Conservation (phyloP, 2,797 vertebrate genomes). For the Mastacembelus armatus region DNA sequence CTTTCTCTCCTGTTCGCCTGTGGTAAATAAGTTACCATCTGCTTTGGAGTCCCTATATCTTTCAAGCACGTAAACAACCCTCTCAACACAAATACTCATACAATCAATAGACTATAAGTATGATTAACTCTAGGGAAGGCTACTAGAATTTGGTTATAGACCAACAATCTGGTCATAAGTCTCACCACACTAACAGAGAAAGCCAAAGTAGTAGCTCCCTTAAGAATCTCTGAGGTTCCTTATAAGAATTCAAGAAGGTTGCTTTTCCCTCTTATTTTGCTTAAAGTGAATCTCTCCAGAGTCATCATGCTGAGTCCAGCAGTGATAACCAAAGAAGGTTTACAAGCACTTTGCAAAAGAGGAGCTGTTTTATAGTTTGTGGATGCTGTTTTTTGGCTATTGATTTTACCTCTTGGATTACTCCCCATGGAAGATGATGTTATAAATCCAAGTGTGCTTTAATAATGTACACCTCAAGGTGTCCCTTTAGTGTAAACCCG, state of each 20-base stretch:
- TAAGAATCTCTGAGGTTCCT: conserved; percentile 43
- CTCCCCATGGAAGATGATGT: conserved; percentile 62
- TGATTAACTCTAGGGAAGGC: conserved; percentile 45
- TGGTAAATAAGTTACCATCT: conserved; percentile 64
- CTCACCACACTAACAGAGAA: conserved; percentile 24
- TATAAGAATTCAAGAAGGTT: conserved; percentile 54
- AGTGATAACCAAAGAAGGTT: conserved; percentile 68
- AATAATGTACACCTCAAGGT: conserved; percentile 73
- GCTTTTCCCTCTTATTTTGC: conserved; percentile 39
- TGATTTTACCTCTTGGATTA: conserved; percentile 74
- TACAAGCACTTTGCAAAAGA: conserved; percentile 70
- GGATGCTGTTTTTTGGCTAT: conserved; percentile 62
- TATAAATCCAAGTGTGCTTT: conserved; percentile 73
- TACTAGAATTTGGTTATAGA: conserved; percentile 36
- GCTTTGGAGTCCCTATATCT: conserved; percentile 54
- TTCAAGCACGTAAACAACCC: conserved; percentile 29
- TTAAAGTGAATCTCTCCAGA: conserved; percentile 54
- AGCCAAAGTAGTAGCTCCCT: conserved; percentile 51
- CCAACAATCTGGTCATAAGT: conserved; percentile 34
- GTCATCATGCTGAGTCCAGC: conserved; percentile 37
- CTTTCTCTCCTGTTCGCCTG: conserved; percentile 56
- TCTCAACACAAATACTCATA: neutral
- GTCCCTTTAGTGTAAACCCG: conserved; percentile 58
- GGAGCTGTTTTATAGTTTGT: conserved; percentile 69
- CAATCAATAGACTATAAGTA: conserved; percentile 40